Conservation (phyloP, 2,113 vertebrate species). For the Poicephalus meyeri region DNA sequence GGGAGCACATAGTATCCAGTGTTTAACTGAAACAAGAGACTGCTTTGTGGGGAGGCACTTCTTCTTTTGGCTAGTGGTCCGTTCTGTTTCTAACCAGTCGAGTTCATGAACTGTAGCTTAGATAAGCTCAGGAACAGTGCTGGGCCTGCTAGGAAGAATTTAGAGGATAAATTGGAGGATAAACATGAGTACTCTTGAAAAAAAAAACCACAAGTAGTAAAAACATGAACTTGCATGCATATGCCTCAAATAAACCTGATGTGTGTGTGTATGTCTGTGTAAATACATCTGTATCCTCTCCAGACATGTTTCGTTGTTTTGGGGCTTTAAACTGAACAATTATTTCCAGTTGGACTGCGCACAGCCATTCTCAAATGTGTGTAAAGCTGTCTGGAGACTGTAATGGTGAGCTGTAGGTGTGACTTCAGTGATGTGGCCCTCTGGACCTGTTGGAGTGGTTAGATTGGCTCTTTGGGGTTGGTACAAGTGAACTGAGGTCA, state of each 20-base stretch:
- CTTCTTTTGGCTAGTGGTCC: neutral
- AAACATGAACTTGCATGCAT: neutral
- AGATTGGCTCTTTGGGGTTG: neutral
- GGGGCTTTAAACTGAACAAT: neutral
- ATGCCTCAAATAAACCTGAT: neutral
- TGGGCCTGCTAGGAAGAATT: neutral
- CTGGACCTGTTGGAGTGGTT: neutral
- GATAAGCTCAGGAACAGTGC: neutral
- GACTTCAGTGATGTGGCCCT: accelerated
- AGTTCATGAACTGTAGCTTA: neutral
- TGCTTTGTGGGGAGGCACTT: neutral
- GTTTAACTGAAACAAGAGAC: neutral
- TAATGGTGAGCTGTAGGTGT: neutral
- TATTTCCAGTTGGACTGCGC: neutral
- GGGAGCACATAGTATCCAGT: accelerated
- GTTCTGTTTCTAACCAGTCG: accelerated
- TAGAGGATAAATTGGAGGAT: neutral
- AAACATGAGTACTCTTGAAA: neutral
- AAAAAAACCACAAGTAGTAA: neutral
- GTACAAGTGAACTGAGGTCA: accelerated
- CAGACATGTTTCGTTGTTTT: neutral
- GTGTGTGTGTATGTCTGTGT: accelerated
- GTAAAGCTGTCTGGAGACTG: neutral
- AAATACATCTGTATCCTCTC: accelerated
- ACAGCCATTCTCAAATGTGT: accelerated